Conservation (phyloP, 2,797 vertebrate genomes). For the Gephyroberyx darwinii region DNA sequence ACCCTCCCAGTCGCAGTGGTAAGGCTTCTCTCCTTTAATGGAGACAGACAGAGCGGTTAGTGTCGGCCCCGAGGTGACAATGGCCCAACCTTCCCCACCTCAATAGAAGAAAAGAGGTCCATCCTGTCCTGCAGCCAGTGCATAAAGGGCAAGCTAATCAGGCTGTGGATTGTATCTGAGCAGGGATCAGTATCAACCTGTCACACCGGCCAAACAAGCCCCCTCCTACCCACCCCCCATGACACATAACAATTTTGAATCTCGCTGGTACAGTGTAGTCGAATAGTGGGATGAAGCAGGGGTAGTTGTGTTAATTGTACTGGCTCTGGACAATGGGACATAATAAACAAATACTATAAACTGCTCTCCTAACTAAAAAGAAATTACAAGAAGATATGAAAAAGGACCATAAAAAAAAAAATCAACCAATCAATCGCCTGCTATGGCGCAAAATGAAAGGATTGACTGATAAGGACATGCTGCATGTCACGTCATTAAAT, state of each 20-base stretch:
- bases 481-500: background rate
- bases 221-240: conserved; percentile 35
- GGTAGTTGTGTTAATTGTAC: background rate
- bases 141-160: conserved; percentile 54
- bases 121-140: conserved; percentile 68
- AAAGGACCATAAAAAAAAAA: too few relatives aligned
- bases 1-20: conserved; percentile 89
- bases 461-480: background rate
- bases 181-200: conserved; percentile 78
- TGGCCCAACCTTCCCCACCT: conserved; percentile 49
- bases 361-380: background rate
- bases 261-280: conserved; percentile 11
- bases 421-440: background rate
- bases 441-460: background rate
- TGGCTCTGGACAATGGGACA: conserved; percentile 14
- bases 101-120: conserved; percentile 64
- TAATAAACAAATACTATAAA: background rate
- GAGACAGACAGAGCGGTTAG: conserved; percentile 69
- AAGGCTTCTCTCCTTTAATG: conserved; percentile 86
- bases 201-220: conserved; percentile 70
- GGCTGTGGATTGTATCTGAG: conserved; percentile 69
- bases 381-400: background rate
- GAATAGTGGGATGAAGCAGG: conserved; percentile 7
- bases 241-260: conserved; percentile 10
- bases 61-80: conserved; percentile 53